Evolutionary conservation across 1,140 invertebrate species (phyloP), one percentile per base, ranked within the genome.

Genomic region (Diorhabda carinulata): DNA sequence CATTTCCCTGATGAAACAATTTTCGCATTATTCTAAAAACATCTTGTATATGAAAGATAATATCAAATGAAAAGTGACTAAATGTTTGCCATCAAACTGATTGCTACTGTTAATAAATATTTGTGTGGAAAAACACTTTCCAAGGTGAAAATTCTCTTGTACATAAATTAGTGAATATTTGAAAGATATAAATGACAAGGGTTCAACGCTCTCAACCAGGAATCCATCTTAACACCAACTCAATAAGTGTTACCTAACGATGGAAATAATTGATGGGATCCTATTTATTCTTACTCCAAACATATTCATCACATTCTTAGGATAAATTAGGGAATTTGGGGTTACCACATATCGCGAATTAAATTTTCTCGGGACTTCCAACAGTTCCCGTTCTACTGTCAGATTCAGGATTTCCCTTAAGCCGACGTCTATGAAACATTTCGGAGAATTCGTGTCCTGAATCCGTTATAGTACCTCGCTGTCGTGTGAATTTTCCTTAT

Each of bases 231-330:
- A 43, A 41, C 25, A 41, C 8, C 42, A 8, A 40, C 42, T 61
- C 59, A 8, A 43, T 61, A 9, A 43, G 42, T 9, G 59, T 40
- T 40, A 41, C 42, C 65, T 58, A 69, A 69, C 61, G 58, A 63
- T 45, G 52, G 43, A 52, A 42, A 63, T 69, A 69, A 69, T 69
- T 69, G 67, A 69, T 69, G 67, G 52, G 58, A 57, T 61, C 67
- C 60, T 63, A 69, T 69, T 69, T 69, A 69, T 60, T 58, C 57
- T 69, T 52, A 47, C 67, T 47, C 61, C 6, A 57, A 60, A 69
- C 67, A 63, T 69, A 69, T 69, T 69, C 64, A 69, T 69, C 67
- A 63, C 67, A 63, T 69, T 69, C 61, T 69, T 69, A 69, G 61
- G 61, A 69, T 69, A 63, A 63, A 43, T 57, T 43, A 45, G 58